Evolutionary conservation across 2,797 vertebrate genomes (phyloP).

Genomic region (Gambusia yucatana): DNA sequence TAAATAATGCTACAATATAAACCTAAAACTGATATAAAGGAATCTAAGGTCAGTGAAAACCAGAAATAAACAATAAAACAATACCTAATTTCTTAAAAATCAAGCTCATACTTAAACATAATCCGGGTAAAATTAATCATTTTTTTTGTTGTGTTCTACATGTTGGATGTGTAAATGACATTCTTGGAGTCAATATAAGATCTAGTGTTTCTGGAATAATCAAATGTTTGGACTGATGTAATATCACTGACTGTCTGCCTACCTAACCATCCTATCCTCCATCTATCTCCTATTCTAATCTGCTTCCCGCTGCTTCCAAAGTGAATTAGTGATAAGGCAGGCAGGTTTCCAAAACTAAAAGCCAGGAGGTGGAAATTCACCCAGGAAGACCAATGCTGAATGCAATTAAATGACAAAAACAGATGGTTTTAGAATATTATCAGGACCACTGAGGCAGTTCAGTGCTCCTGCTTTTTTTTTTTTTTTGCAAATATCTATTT

Average conservation of each 20-base stretch:
- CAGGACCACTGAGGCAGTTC: background rate
- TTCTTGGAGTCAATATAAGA: constrained; percentile 44
- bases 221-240: constrained; percentile 29
- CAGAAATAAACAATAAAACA: background rate
- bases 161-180: constrained; percentile 26
- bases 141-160: constrained; percentile 21
- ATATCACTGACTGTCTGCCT: constrained; percentile 29
- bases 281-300: constrained; percentile 28
- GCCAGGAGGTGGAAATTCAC: constrained; percentile 18
- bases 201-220: constrained; percentile 36
- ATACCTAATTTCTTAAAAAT: background rate
- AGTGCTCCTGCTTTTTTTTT: constrained; percentile 3
- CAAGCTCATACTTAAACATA: constrained; percentile 13
- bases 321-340: constrained; percentile 36
- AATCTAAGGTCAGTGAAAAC: background rate
- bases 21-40: background rate
- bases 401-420: constrained; percentile 15
- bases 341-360: constrained; percentile 40
- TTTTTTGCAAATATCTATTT: constrained; percentile 9
- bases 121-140: background rate
- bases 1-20: background rate
- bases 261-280: constrained; percentile 14
- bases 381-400: constrained; percentile 17
- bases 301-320: constrained; percentile 43
- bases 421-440: constrained; percentile 20